Conservation (phyloP, 2,888 invertebrate genomes). For the Ephialtes manifestator region DNA sequence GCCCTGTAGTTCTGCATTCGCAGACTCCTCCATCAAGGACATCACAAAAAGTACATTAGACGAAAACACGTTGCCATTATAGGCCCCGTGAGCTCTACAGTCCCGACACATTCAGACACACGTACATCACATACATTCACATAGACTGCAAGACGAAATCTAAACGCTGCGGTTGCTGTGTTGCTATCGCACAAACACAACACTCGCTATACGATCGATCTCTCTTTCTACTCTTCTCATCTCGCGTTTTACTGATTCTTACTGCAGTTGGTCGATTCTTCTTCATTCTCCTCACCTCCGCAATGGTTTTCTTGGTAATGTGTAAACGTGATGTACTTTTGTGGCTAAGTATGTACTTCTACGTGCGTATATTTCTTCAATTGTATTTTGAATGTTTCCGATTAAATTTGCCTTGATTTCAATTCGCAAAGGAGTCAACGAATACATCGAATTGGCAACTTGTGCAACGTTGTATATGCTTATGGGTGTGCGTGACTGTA, state of each 20-base stretch:
- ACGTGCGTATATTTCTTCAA: neutral
- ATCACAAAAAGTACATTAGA: conserved; percentile 86
- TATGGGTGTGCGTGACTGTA: conserved; percentile 33
- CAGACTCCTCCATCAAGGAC: conserved; percentile 86
- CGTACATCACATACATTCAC: conserved; percentile 4
- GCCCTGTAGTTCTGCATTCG: conserved; percentile 86
- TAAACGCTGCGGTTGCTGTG: conserved; percentile 37
- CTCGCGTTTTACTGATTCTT: conserved; percentile 7
- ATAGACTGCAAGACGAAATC: conserved; percentile 54
- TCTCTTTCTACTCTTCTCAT: conserved; percentile 15
- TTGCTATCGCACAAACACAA: conserved; percentile 12
- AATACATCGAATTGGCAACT: conserved; percentile 29
- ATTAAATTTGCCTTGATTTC: neutral
- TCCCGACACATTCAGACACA: conserved; percentile 28
- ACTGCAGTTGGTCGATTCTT: conserved; percentile 34
- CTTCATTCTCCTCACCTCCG: neutral
- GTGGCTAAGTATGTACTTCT: neutral
- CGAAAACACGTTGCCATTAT: conserved; percentile 86
- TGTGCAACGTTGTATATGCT: conserved; percentile 38
- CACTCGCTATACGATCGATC: conserved; percentile 16
- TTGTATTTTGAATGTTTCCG: neutral
- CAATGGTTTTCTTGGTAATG: neutral
- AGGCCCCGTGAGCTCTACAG: conserved; percentile 66
- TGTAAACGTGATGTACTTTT: neutral
- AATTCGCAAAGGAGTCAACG: conserved; percentile 4